Conservation (phyloP, 2,113 vertebrate genomes). For the Anser cygnoides region DNA sequence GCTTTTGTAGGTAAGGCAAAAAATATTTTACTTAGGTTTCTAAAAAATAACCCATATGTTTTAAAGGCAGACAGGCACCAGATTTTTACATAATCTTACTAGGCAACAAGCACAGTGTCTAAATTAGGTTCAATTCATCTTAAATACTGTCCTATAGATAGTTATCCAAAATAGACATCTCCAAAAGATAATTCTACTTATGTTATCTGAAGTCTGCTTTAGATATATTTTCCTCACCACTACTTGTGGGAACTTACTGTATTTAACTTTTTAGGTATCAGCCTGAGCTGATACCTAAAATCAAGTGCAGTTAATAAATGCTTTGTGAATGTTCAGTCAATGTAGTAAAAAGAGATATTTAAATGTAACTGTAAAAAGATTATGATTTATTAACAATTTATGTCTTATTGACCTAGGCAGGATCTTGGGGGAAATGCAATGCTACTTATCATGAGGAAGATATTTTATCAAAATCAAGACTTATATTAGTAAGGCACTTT, state of each 20-base stretch:
- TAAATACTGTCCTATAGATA: neutral
- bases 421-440: neutral
- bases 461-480: neutral
- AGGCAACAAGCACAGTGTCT: neutral
- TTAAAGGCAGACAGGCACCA: neutral
- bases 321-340: neutral
- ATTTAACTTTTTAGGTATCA: neutral
- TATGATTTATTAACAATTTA: neutral
- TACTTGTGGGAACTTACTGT: accelerated
- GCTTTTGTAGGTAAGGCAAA: neutral
- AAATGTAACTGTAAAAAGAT: neutral
- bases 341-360: neutral
- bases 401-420: neutral
- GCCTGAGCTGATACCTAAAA: neutral
- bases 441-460: neutral
- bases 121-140: neutral
- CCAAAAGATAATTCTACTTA: neutral
- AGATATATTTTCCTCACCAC: neutral
- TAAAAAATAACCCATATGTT: neutral
- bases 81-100: neutral
- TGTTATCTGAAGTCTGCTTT: neutral
- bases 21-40: neutral
- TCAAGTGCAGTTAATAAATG: neutral
- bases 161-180: neutral
- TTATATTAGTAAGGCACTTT: neutral